These are phyloP conservation scores for Melospiza melodia DNA, from an alignment of 2,113 vertebrate genomes.

Conservation along the genomic window DNA sequence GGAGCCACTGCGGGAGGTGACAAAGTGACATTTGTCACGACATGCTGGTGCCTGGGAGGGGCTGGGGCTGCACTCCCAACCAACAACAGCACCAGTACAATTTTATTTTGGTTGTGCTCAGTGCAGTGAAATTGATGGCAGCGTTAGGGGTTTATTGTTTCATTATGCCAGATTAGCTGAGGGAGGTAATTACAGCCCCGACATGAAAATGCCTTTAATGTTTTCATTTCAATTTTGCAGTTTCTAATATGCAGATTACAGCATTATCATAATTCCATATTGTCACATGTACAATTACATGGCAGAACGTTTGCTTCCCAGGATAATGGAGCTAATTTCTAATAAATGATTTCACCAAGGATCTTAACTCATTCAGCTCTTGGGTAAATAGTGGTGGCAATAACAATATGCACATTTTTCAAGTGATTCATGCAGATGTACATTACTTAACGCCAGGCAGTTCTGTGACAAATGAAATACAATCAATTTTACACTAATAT, in stretches of 20 bases:
- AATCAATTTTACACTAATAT: slow-evolving; percentile 1
- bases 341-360: slow-evolving; percentile 63
- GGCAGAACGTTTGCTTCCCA: slow-evolving; percentile 54
- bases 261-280: slow-evolving; percentile 65
- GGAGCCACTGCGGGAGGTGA: slow-evolving; percentile 42
- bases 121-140: slow-evolving; percentile 66
- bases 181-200: slow-evolving; percentile 72
- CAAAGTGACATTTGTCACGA: slow-evolving; percentile 66
- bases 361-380: slow-evolving; percentile 61
- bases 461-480: slow-evolving; percentile 13
- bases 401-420: slow-evolving; percentile 36
- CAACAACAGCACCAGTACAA: slow-evolving; percentile 65
- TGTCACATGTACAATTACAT: slow-evolving; percentile 60
- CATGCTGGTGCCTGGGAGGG: slow-evolving; percentile 33
- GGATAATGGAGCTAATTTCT: slow-evolving; percentile 69
- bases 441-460: slow-evolving; percentile 34
- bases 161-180: slow-evolving; percentile 66
- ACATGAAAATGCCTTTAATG: slow-evolving; percentile 67
- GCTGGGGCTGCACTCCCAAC: slow-evolving; percentile 55
- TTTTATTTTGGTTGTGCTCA: slow-evolving; percentile 78
- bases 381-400: slow-evolving; percentile 51
- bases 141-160: slow-evolving; percentile 64
- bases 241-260: slow-evolving; percentile 66
- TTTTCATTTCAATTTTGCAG: slow-evolving; percentile 70
- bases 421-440: background rate